A percentile compares a stretch with the other conserved stretches of the same genome.
phyloP scores from a whole-genome alignment of 1,140 invertebrate genomes.

The Oppia nitens region DNA sequence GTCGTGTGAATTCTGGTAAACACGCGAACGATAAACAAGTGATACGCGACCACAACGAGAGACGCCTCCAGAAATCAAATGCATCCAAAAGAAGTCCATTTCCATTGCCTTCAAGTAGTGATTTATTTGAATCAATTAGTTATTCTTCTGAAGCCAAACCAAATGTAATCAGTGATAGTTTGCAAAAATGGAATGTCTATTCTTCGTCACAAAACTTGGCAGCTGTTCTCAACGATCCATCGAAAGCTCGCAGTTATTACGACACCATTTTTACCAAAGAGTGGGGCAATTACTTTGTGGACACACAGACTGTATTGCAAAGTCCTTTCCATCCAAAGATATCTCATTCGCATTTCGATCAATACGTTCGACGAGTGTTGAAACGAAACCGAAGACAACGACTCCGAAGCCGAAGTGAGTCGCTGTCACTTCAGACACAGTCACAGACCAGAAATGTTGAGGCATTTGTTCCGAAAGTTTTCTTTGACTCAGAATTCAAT shows the following conservation, averaged over 20 bases:
- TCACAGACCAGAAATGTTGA: neutral
- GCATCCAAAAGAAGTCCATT: neutral
- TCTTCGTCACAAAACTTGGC: constrained; percentile 75
- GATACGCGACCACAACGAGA: neutral
- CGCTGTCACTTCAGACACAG: neutral
- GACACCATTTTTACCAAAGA: constrained; percentile 87
- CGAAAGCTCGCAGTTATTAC: constrained; percentile 42
- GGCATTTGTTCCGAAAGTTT: constrained; percentile 9
- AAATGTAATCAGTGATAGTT: constrained; percentile 5
- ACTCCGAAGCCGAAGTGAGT: neutral
- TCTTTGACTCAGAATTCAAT: constrained; percentile 54
- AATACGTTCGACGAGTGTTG: constrained; percentile 47
- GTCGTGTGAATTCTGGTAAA: neutral
- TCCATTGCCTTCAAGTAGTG: neutral
- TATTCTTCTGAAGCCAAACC: neutral
- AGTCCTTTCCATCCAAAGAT: constrained; percentile 69
- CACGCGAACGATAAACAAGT: neutral
- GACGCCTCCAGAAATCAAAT: constrained; percentile 1
- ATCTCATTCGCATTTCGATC: constrained; percentile 61
- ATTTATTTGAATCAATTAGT: neutral
- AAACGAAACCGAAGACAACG: constrained; percentile 13
- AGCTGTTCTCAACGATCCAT: constrained; percentile 88
- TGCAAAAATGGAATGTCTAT: constrained; percentile 33
- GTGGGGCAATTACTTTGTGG: constrained; percentile 89
- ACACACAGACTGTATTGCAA: constrained; percentile 51